A percentile compares a stretch with the other conserved stretches of the same genome.
Conservation (phyloP, 2,797 vertebrate species). For the Paratrypauchen microcephalus region DNA sequence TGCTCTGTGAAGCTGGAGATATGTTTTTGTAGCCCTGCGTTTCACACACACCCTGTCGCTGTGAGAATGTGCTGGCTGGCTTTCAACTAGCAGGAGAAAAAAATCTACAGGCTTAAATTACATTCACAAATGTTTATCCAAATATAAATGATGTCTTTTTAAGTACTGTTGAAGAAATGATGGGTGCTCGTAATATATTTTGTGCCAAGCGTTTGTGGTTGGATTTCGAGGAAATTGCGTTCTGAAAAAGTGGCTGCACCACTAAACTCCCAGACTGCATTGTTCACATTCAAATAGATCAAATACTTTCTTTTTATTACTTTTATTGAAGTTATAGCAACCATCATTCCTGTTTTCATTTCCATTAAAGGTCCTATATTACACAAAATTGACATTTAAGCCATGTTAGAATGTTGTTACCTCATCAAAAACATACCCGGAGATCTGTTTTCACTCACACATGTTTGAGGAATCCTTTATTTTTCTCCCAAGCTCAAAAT, state of each 20-base stretch:
- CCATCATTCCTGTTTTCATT: background rate
- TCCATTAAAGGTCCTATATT: background rate
- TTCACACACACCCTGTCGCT: slow-evolving; percentile 6
- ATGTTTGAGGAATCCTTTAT: no score
- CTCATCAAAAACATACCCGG: no score
- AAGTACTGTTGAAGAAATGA: background rate
- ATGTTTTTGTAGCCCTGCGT: slow-evolving; percentile 39
- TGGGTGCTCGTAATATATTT: background rate
- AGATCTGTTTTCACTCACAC: no score
- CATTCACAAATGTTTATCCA: slow-evolving; percentile 8
- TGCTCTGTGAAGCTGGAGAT: slow-evolving; percentile 41
- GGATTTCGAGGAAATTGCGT: background rate
- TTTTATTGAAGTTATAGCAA: background rate
- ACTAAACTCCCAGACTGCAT: background rate
- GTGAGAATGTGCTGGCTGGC: slow-evolving; percentile 2
- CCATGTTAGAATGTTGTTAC: no score
- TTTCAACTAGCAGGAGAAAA: background rate
- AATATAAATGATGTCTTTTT: background rate
- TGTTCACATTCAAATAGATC: background rate
- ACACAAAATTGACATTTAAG: no score
- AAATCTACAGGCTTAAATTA: slow-evolving; percentile 11
- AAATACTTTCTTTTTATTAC: background rate
- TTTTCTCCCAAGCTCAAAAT: no score
- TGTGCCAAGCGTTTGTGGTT: background rate
- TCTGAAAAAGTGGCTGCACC: background rate